These are phyloP conservation scores for Agrochola macilenta DNA, from an alignment of 2,888 invertebrate genomes.

Conservation along the genomic window DNA sequence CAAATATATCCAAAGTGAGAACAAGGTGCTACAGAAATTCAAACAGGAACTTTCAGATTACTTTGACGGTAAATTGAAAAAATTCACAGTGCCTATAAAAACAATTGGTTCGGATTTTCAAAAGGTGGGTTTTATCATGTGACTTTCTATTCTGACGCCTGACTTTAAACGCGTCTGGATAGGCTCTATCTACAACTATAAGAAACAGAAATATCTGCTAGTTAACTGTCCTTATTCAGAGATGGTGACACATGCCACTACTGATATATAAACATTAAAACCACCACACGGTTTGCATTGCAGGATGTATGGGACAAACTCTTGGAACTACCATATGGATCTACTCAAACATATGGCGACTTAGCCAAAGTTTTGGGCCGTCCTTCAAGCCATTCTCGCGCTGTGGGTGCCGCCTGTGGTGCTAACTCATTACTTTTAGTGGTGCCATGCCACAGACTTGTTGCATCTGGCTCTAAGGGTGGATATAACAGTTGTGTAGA, in stretches of 20 bases:
- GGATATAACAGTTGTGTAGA: conserved; percentile 88
- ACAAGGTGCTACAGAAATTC: conserved; percentile 73
- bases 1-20: conserved; percentile 74
- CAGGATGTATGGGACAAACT: conserved; percentile 86
- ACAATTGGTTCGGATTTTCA: conserved; percentile 85
- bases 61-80: conserved; percentile 79
- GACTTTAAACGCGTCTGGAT: not conserved
- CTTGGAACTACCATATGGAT: conserved; percentile 80
- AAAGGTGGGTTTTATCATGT: conserved; percentile 73
- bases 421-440: conserved; percentile 82
- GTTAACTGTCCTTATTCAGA: not conserved
- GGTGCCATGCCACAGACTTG: conserved; percentile 85
- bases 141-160: not conserved
- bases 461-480: conserved; percentile 78
- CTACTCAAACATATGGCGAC: conserved; percentile 82
- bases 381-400: conserved; percentile 80
- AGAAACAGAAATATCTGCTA: conserved; percentile 1
- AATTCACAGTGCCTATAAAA: conserved; percentile 82
- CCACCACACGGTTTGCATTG: conserved; percentile 40
- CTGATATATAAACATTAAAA: not conserved
- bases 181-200: not conserved
- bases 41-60: conserved; percentile 77
- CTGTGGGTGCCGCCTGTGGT: conserved; percentile 85
- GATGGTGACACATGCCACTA: not conserved
- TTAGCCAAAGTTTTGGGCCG: conserved; percentile 81